Percentiles rank a stretch among this genome's conserved stretches.
phyloP scores from a whole-genome alignment of 2,888 invertebrate species.

The Myathropa florea region DNA sequence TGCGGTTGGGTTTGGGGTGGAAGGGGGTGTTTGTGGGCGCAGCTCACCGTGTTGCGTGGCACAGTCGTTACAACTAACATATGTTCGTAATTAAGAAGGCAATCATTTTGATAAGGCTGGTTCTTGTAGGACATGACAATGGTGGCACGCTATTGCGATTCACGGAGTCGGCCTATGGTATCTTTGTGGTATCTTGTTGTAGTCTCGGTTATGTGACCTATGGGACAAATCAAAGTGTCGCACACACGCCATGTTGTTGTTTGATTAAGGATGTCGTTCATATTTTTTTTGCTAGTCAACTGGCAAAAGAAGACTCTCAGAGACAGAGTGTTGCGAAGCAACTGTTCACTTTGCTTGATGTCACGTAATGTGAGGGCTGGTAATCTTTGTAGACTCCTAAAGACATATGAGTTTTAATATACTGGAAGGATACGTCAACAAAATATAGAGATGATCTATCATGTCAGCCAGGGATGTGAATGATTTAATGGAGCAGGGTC shows the following conservation, averaged over 20 bases:
- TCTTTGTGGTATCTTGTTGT: conserved; percentile 51
- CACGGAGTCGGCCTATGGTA: conserved; percentile 34
- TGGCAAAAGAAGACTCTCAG: conserved; percentile 5
- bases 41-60: conserved; percentile 11
- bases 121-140: conserved; percentile 46
- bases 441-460: neutral
- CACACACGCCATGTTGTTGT: conserved; percentile 8
- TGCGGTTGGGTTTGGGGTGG: neutral
- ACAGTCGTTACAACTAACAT: conserved; percentile 43
- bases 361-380: neutral
- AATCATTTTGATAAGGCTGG: conserved; percentile 60
- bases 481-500: neutral
- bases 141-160: conserved; percentile 41
- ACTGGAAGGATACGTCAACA: no score
- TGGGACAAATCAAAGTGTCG: conserved; percentile 61
- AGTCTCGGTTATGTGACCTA: conserved; percentile 51
- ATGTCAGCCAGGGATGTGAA: neutral
- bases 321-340: conserved; percentile 12
- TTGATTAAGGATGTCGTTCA: conserved; percentile 21
- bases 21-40: neutral
- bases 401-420: neutral
- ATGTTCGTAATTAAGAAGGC: conserved; percentile 58
- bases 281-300: conserved; percentile 8
- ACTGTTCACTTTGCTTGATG: conserved; percentile 29
- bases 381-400: neutral